Percentiles rank a stretch among this genome's conserved stretches.
These are phyloP conservation scores for Drosophila asahinai DNA, from an alignment of 1,140 invertebrate genomes.

Conservation along the genomic window DNA sequence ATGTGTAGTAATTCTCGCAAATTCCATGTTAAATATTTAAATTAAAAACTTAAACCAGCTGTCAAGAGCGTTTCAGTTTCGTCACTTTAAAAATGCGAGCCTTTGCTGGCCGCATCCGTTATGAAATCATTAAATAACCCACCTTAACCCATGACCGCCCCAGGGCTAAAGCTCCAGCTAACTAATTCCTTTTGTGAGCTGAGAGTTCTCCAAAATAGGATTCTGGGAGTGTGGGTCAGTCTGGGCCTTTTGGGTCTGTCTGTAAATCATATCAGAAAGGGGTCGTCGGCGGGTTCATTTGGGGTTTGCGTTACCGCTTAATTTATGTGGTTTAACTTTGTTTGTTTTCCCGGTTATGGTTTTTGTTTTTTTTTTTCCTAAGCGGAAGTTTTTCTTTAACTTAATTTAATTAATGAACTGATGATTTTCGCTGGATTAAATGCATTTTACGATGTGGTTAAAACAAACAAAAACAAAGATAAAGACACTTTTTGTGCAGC, in stretches of 20 bases:
- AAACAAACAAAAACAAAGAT: conserved; percentile 24
- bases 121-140: conserved; percentile 67
- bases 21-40: not conserved
- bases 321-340: conserved; percentile 75
- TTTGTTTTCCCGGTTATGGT: conserved; percentile 40
- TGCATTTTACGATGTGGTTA: conserved; percentile 15
- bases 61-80: conserved; percentile 22
- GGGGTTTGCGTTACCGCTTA: conserved; percentile 55
- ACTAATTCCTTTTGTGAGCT: conserved; percentile 32
- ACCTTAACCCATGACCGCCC: conserved; percentile 30
- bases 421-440: conserved; percentile 38
- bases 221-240: conserved; percentile 26
- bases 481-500: conserved; percentile 15
- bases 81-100: not conserved
- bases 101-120: conserved; percentile 24
- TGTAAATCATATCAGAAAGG: conserved; percentile 67
- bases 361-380: conserved; percentile 15
- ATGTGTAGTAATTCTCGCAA: not conserved
- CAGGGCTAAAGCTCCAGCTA: conserved; percentile 23
- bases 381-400: conserved; percentile 55
- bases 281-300: conserved; percentile 39
- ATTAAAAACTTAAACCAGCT: conserved; percentile 1
- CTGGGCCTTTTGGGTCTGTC: conserved; percentile 43
- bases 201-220: conserved; percentile 16
- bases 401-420: conserved; percentile 77